Conservation (phyloP, 2,888 invertebrate species). For the Augochlorella aurata region DNA sequence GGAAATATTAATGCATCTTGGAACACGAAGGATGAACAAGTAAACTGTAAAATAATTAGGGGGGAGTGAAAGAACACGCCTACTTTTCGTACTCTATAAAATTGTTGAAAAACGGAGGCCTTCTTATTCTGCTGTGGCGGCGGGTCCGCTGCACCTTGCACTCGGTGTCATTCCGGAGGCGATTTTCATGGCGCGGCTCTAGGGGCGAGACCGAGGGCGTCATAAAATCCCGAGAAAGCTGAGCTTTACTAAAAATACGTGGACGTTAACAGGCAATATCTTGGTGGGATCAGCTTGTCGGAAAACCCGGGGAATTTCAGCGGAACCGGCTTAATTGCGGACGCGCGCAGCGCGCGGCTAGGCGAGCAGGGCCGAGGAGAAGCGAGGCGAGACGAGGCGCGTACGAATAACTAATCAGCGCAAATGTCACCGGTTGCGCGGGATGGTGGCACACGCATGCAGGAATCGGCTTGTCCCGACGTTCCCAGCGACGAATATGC, state of each 20-base stretch:
- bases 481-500: neutral
- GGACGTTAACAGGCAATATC: constrained; percentile 7
- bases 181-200: neutral
- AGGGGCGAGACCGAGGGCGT: neutral
- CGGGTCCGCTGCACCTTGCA: neutral
- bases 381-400: constrained; percentile 13
- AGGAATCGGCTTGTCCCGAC: neutral
- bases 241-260: neutral
- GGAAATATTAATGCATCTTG: too few relatives aligned
- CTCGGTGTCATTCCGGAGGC: too few relatives aligned
- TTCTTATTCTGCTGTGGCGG: too few relatives aligned
- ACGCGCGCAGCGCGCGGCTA: neutral
- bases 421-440: constrained; percentile 56
- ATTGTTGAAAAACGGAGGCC: too few relatives aligned
- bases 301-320: constrained; percentile 47
- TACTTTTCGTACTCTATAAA: too few relatives aligned
- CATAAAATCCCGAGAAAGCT: constrained; percentile 12
- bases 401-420: constrained; percentile 65
- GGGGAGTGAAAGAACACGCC: too few relatives aligned
- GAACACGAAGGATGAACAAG: too few relatives aligned
- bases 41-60: too few relatives aligned
- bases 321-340: constrained; percentile 13
- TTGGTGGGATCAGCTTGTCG: constrained; percentile 15
- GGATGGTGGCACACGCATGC: neutral
- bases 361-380: neutral